Evolutionary conservation across 2,113 vertebrate species (phyloP).

Genomic region (Chamaetylas fuelleborni): DNA sequence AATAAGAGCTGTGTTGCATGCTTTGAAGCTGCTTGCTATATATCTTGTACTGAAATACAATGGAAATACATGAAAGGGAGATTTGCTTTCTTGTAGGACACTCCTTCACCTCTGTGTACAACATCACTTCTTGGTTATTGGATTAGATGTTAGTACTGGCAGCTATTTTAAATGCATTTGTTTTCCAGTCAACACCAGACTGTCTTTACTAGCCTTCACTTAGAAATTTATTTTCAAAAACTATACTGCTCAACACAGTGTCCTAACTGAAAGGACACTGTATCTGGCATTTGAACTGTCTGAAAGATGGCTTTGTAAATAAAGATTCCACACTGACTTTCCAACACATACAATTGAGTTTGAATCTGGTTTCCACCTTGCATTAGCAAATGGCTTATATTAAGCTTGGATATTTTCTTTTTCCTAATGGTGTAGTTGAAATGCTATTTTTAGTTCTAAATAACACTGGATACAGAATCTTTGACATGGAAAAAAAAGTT

Average conservation of each 20-base stretch:
- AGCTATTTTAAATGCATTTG: not conserved
- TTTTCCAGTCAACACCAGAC: not conserved
- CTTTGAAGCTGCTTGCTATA: not conserved
- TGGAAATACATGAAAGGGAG: not conserved
- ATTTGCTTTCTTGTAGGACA: not conserved
- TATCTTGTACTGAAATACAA: not conserved
- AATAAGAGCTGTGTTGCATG: not conserved
- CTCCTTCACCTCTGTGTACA: not conserved
- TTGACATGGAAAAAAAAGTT: not conserved
- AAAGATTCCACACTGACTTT: not conserved
- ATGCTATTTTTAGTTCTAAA: not conserved
- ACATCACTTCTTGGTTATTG: not conserved
- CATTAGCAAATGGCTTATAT: not conserved
- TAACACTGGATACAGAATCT: not conserved
- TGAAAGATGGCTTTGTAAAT: not conserved
- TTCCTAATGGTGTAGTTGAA: not conserved
- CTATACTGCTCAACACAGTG: not conserved
- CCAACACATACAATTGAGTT: not conserved
- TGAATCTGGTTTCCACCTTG: not conserved
- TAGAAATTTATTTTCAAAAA: not conserved
- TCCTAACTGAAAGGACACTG: not conserved
- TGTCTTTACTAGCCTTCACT: not conserved
- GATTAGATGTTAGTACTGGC: slow-evolving; percentile 18
- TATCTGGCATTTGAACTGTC: not conserved
- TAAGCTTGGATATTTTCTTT: not conserved